These are phyloP conservation scores for Listrodromus nycthemerus DNA, from an alignment of 2,888 invertebrate genomes.

Conservation along the genomic window DNA sequence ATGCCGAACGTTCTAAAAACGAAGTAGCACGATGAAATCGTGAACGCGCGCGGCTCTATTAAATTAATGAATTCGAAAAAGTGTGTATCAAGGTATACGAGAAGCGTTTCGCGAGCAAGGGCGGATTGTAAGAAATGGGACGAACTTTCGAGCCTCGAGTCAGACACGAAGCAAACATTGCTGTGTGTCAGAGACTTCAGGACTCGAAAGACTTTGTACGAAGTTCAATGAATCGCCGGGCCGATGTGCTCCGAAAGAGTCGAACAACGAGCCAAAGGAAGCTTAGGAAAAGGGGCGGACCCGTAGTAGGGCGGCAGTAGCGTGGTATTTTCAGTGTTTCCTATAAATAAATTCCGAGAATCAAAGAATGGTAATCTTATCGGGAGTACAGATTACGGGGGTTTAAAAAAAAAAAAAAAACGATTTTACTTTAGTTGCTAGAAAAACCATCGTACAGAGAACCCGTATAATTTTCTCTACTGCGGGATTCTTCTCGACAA, in stretches of 20 bases:
- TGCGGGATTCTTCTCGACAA: slow-evolving; percentile 28
- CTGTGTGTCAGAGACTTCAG: not conserved
- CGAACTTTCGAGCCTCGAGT: not conserved
- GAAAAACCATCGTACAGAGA: slow-evolving; percentile 39
- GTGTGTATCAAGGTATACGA: slow-evolving; percentile 20
- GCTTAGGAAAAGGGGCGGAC: slow-evolving; percentile 22
- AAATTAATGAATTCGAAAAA: slow-evolving; percentile 37
- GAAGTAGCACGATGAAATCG: slow-evolving; percentile 27
- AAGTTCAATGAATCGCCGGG: slow-evolving; percentile 24
- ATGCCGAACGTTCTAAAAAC: slow-evolving; percentile 1
- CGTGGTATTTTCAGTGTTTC: slow-evolving; percentile 58
- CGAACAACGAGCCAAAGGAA: slow-evolving; percentile 51
- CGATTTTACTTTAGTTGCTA: not conserved
- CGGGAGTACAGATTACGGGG: slow-evolving; percentile 29
- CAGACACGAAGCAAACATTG: not conserved
- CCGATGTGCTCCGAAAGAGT: not conserved
- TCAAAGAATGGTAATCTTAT: slow-evolving; percentile 56
- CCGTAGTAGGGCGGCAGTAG: slow-evolving; percentile 50
- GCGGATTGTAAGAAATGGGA: not conserved
- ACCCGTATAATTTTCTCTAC: slow-evolving; percentile 4
- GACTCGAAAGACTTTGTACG: not conserved
- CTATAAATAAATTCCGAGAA: slow-evolving; percentile 57
- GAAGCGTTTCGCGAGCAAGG: slow-evolving; percentile 6
- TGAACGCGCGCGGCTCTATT: slow-evolving; percentile 24
- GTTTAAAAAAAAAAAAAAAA: no score